These are phyloP conservation scores for Exaiptasia diaphana DNA, from an alignment of 64 coral and sea anemone genomes.

Conservation along the genomic window DNA sequence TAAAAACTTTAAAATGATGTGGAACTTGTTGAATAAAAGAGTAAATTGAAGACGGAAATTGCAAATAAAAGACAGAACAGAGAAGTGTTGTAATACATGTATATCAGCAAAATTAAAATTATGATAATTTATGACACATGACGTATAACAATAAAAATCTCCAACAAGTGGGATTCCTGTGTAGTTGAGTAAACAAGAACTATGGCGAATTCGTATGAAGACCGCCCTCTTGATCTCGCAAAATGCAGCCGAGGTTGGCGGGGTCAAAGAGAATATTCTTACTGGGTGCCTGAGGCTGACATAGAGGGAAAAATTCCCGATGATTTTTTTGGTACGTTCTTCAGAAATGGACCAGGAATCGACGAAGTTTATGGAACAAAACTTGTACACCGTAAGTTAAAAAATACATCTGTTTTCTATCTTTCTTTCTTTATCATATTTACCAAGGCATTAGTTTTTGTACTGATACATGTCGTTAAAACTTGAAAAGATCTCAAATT, in stretches of 20 bases:
- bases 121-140: neutral
- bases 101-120: neutral
- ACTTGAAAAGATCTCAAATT: no score
- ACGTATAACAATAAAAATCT: neutral
- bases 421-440: no score
- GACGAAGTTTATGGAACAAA: conserved; percentile 67
- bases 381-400: conserved; percentile 75
- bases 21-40: neutral
- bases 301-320: conserved; percentile 72
- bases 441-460: no score
- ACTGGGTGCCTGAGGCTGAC: conserved; percentile 68
- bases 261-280: conserved; percentile 71
- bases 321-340: conserved; percentile 76
- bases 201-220: conserved; percentile 12
- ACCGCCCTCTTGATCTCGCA: conserved; percentile 36
- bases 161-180: neutral
- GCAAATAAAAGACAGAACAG: neutral
- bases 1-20: neutral
- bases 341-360: conserved; percentile 81
- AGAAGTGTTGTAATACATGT: neutral
- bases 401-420: neutral
- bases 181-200: neutral
- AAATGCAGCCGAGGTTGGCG: conserved; percentile 74
- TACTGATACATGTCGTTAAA: no score
- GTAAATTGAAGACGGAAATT: neutral